phyloP scores from a whole-genome alignment of 2,797 vertebrate genomes.

The Capromys pilorides region DNA sequence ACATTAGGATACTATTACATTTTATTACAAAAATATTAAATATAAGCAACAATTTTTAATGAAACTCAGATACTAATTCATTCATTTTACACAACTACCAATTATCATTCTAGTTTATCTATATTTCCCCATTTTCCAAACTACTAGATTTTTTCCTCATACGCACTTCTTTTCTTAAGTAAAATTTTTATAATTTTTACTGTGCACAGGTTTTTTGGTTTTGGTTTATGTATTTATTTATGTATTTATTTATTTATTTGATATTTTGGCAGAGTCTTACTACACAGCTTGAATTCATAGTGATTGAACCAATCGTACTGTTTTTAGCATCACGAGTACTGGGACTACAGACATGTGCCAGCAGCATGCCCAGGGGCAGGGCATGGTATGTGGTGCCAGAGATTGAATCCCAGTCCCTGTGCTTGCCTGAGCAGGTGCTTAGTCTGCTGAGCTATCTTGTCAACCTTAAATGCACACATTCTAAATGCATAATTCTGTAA shows the following conservation, averaged over 20 bases:
- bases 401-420: too few relatives aligned
- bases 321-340: too few relatives aligned
- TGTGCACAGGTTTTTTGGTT: neutral
- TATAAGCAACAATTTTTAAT: neutral
- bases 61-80: neutral
- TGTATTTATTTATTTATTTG: too few relatives aligned
- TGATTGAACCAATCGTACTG: too few relatives aligned
- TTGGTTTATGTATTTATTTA: too few relatives aligned
- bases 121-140: neutral
- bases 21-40: slow-evolving; percentile 25
- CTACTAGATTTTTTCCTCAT: neutral
- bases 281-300: too few relatives aligned
- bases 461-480: neutral
- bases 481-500: slow-evolving; percentile 1
- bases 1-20: neutral
- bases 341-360: too few relatives aligned
- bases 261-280: too few relatives aligned
- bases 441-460: too few relatives aligned
- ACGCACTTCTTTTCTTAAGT: neutral
- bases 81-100: neutral
- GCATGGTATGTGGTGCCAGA: too few relatives aligned
- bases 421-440: too few relatives aligned
- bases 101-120: slow-evolving; percentile 22
- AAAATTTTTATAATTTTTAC: slow-evolving; percentile 25
- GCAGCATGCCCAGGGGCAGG: too few relatives aligned